phyloP scores from a whole-genome alignment of 2,797 vertebrate genomes.

The Fratercula arctica region DNA sequence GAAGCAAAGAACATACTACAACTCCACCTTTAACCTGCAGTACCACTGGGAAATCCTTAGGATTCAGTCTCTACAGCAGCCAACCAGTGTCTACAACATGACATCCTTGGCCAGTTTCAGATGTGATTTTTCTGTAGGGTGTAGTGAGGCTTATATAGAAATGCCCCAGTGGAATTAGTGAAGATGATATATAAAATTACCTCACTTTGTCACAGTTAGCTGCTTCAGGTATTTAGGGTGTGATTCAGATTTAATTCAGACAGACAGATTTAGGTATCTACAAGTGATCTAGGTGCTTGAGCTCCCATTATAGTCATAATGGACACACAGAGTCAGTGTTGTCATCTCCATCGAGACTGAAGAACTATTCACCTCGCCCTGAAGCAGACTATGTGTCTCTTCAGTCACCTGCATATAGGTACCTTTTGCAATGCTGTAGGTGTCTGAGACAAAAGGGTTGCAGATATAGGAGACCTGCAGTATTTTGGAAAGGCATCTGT shows the following conservation, averaged over 20 bases:
- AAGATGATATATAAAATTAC: neutral
- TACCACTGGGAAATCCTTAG: neutral
- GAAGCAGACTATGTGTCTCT: neutral
- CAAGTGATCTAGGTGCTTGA: neutral
- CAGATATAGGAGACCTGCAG: neutral
- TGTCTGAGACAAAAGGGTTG: neutral
- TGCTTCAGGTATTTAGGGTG: neutral
- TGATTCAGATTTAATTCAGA: neutral
- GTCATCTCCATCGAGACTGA: neutral
- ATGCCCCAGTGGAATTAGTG: neutral
- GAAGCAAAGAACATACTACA: neutral
- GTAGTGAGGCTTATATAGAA: neutral
- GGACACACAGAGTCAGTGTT: accelerated
- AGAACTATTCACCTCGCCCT: neutral
- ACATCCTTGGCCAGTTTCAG: neutral
- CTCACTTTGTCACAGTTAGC: neutral
- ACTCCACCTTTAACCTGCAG: neutral
- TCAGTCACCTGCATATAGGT: neutral
- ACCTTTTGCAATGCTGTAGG: neutral
- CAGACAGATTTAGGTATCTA: neutral
- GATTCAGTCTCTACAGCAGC: neutral
- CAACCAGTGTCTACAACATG: neutral
- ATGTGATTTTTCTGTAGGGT: neutral
- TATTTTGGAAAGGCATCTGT: neutral
- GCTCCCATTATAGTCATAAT: neutral